A percentile compares a stretch with the other conserved stretches of the same genome.
Evolutionary conservation across 1,140 invertebrate genomes (phyloP).

Genomic region (Drosophila arawakana): DNA sequence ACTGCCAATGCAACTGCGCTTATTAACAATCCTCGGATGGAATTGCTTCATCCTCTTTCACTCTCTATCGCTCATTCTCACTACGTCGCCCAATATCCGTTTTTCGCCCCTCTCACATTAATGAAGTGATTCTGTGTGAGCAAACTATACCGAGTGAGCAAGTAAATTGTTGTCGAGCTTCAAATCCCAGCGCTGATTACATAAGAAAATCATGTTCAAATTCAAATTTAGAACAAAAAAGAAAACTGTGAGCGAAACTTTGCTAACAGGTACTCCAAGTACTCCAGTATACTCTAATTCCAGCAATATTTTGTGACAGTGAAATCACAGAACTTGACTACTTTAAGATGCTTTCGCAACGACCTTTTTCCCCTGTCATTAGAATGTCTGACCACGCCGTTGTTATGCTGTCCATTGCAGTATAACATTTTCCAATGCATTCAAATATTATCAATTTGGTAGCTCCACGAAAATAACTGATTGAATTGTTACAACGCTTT

Average conservation of each 20-base stretch:
- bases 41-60: constrained; percentile 22
- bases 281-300: constrained; percentile 1
- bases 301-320: constrained; percentile 25
- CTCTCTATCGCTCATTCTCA: constrained; percentile 39
- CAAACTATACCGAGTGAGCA: not conserved
- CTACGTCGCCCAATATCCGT: constrained; percentile 48
- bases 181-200: constrained; percentile 67
- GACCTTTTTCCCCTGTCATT: not conserved
- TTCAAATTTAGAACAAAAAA: constrained; percentile 51
- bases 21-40: constrained; percentile 73
- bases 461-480: constrained; percentile 67
- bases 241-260: constrained; percentile 32
- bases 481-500: constrained; percentile 80
- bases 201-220: constrained; percentile 81
- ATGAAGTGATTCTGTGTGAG: constrained; percentile 72
- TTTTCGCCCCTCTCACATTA: constrained; percentile 63
- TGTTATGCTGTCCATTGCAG: constrained; percentile 52
- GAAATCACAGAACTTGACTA: not conserved
- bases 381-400: constrained; percentile 15
- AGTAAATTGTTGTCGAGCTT: constrained; percentile 52
- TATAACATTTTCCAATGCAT: constrained; percentile 71
- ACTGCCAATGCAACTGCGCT: constrained; percentile 62
- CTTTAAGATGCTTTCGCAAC: constrained; percentile 11
- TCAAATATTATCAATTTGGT: constrained; percentile 78
- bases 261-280: constrained; percentile 1